Evolutionary conservation across 1,140 invertebrate species (phyloP), one percentile per base, ranked within the genome.

Genomic region (Drosophila mauritiana): DNA sequence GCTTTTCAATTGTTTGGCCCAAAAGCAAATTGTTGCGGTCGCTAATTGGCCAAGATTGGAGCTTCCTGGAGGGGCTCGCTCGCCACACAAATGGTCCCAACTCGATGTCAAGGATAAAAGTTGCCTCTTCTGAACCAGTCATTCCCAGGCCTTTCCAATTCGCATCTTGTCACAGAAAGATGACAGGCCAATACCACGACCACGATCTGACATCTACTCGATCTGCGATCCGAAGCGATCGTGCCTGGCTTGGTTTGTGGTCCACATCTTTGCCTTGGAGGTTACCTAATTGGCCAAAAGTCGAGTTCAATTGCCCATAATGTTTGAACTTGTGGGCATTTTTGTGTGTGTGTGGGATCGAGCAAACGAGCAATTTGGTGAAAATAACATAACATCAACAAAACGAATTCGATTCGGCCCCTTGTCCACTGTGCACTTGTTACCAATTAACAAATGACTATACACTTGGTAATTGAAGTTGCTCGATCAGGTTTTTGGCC

Each of bases 381-480:
- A 48, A 67, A 67, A 54, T 63, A 54, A 36, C 67, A 54, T 63
- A 48, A 36, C 67, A 73, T 73, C 46, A 73, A 52, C 37, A 58
- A 58, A 55, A 42, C 31, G 31, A 63, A 56, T 63, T 75, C 39
- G 67, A 39, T 64, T 42, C 58, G 68, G 59, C 53, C 43, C 59
- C 55, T 63, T 63, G 59, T 62, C 36, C 68, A 39, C 62, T 68
- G 64, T 39, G 42, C 46, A 80, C 58, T 84, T 85, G 75, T 77
- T 80, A 79, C 79, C 83, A 86, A 86, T 86, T 86, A 82, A 89
- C 65, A 78, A 78, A 89, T 65, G 84, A 83, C 74, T 76, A 65
- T 61, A 72, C 48, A 59, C 69, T 78, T 80, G 49, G 57, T 49
- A 75, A 83, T 75, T 75, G 46, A 76, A 76, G 72, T 67, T 57